phyloP scores from a whole-genome alignment of 1,140 invertebrate genomes.

The Macrobrachium nipponense region DNA sequence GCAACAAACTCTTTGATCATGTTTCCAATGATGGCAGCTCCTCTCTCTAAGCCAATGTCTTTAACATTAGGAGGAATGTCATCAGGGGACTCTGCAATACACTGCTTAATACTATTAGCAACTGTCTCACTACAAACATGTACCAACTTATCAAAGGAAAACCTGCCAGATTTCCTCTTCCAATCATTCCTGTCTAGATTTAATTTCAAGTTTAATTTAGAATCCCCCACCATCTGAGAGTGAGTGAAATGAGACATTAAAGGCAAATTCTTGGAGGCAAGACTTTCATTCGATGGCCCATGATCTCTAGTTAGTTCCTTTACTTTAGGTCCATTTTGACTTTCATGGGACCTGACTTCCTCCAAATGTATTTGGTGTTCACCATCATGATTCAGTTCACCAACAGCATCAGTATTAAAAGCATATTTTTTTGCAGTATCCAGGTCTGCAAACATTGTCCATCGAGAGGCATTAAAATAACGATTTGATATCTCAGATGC shows the following conservation, averaged over 20 bases:
- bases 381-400: no score
- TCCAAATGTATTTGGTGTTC: no score
- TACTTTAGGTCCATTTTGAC: no score
- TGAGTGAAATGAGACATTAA: not conserved
- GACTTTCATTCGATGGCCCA: no score
- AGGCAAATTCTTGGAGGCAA: no score
- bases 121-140: constrained; percentile 44
- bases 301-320: no score
- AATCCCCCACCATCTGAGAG: not conserved
- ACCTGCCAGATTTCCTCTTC: constrained; percentile 33
- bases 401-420: no score
- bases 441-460: no score
- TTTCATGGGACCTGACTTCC: no score
- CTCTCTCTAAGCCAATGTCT: constrained; percentile 32
- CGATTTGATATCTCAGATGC: no score
- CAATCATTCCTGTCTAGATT: constrained; percentile 24
- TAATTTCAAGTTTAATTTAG: not conserved
- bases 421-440: no score
- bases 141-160: constrained; percentile 45
- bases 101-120: constrained; percentile 37
- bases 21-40: constrained; percentile 41
- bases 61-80: constrained; percentile 29
- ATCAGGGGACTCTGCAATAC: constrained; percentile 41
- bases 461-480: no score
- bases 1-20: constrained; percentile 47